Evolutionary conservation across 2,113 vertebrate species (phyloP), one percentile per base, ranked within the genome.

Genomic region (Mormyrus lacerda): DNA sequence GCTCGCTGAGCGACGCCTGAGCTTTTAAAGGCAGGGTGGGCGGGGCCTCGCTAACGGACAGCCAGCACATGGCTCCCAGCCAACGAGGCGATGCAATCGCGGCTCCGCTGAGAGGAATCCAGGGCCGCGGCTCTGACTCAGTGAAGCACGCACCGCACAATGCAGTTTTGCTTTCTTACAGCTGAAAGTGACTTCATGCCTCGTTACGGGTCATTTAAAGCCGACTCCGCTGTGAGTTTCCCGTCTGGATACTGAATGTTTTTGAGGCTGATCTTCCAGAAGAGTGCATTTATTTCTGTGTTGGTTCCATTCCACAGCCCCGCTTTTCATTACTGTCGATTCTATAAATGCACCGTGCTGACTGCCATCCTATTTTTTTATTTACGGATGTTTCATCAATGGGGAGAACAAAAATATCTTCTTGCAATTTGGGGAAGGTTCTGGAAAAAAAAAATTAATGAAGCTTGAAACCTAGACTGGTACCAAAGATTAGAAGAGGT

Each of bases 11-110:
- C 94, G 90, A 93, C 90, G 92, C 65, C 86, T 91, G 90, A 82
- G 92, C 94, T 94, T 97, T 97, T 98, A 97, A 96, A 96, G 91
- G 89, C 35, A 89, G 91, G 90, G 93, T 96, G 95, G 95, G 95
- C 95, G 96, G 95, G 95, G 94, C 95, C 90, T 90, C 61, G 65
- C 10, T 92, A 88, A 92, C 89, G 90, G 91, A 94, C 94, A 89
- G 88, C 88, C 9, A 79, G 31, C 55, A 39, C 89, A 48, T 61
- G 73, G 84, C 91, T 47, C 39, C 65, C 85, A 73, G 8, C 87
- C 69, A 89, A 19, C 19, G 10, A 89, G 31, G 39, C 50, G 88
- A 88, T 85, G 48, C 61, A 82, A 87, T 17, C 89, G 65, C 24
- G 90, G 35, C 31, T 89, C 48, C 69, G 51, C 31, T 65, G 85